Evolutionary conservation across 2,797 vertebrate species (phyloP), one percentile per base, ranked within the genome.

Genomic region (Rachycentron canadum): DNA sequence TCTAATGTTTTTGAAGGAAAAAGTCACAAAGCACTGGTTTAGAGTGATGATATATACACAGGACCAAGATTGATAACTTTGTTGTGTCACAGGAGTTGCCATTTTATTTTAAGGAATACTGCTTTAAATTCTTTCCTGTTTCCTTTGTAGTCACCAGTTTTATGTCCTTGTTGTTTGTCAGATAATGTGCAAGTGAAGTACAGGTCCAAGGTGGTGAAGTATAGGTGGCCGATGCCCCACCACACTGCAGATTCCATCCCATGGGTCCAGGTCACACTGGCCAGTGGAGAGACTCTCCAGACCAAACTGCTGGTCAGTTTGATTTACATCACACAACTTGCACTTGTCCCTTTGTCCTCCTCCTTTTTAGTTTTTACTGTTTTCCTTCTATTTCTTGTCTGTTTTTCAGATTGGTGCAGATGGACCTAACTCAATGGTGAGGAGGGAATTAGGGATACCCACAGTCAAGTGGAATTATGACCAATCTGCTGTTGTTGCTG

Each of bases 401-500:
- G n/a, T 83, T 76, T 87, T 76, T 40, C 81, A 99, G 98, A 97
- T 99, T 21, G 98, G 97, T 66, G 98, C 98, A 0, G 98, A 99
- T 73, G 98, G 98, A 41, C 95, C 96, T 16, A 98, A 98, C 89
- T 99, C 98, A 0, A 91, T 95, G 88, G 97, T 98, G 36, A 95
- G 98, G 58, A 94, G 78, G 61, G 90, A 95, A 71, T 91, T 97
- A 2, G 96, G 97, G 53, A 99, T 99, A 85, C 96, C 92, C 26
- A 96, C 93, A 3, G 90, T 99, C 14, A 96, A 97, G 88, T 98
- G 97, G 96, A 95, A 90, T 69, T 99, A 99, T 5, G 96, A 99
- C 86, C 98, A 99, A 76, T 97, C 97, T 12, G 98, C 98, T 74
- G 96, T 99, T 45, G 98, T 99, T 55, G 98, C 98, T 73, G 98